phyloP scores from a whole-genome alignment of 2,113 vertebrate genomes.

The Pavo muticus region DNA sequence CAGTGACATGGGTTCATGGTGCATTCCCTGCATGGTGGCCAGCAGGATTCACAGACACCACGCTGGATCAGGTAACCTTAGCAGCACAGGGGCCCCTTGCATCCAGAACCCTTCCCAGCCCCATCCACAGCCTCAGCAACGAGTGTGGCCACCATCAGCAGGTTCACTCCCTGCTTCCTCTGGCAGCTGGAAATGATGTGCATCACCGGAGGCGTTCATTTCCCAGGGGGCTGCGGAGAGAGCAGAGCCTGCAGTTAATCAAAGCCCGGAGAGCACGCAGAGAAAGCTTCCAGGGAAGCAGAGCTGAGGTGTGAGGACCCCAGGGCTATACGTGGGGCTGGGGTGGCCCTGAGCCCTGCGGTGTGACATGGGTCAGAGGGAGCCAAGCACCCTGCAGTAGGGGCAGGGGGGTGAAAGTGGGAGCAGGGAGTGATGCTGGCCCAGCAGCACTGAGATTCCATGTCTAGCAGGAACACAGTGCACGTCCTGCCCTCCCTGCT shows the following conservation, averaged over 20 bases:
- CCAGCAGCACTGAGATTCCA: fast-evolving
- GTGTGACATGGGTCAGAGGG: background rate
- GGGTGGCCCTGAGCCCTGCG: background rate
- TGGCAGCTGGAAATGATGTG: background rate
- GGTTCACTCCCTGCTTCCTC: background rate
- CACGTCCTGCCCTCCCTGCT: background rate
- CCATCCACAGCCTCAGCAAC: background rate
- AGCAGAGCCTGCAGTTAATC: constrained; percentile 1
- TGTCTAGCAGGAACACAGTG: background rate
- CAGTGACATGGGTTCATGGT: fast-evolving
- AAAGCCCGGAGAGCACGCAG: background rate
- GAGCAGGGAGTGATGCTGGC: background rate
- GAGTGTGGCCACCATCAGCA: background rate
- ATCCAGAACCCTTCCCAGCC: background rate
- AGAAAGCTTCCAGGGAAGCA: background rate
- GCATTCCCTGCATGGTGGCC: background rate
- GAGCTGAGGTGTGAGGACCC: background rate
- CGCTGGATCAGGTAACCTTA: fast-evolving
- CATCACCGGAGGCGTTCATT: background rate
- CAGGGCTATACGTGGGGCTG: fast-evolving
- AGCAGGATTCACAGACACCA: background rate
- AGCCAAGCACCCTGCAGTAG: background rate
- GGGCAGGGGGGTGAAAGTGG: fast-evolving
- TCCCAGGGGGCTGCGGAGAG: background rate
- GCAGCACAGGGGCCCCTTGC: background rate